Percentiles rank a stretch among this genome's conserved stretches.
Evolutionary conservation across 1,140 invertebrate genomes (phyloP).

Genomic region (Calosoma granatense): DNA sequence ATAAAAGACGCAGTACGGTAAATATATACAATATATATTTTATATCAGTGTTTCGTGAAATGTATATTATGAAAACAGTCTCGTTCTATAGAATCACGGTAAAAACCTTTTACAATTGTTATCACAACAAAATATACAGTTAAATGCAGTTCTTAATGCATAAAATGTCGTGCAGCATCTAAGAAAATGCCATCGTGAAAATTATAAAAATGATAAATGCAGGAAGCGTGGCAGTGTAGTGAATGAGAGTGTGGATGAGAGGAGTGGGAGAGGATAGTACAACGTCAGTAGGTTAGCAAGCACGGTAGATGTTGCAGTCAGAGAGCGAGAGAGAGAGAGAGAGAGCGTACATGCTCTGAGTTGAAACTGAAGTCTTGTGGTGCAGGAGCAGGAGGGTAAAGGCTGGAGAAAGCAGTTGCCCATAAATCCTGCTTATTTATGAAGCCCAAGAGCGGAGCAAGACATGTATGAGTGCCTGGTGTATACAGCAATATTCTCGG

Average conservation of each 20-base stretch:
- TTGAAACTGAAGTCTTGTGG: too few species aligned
- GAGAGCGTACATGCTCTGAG: too few species aligned
- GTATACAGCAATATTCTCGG: too few species aligned
- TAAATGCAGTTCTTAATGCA: slow-evolving; percentile 2
- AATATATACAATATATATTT: too few species aligned
- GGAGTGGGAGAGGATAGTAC: not conserved
- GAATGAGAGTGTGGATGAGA: not conserved
- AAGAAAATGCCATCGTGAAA: not conserved
- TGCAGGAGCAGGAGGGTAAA: too few species aligned
- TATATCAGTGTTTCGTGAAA: too few species aligned
- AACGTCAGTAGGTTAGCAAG: too few species aligned
- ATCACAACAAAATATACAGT: not conserved
- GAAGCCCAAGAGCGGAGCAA: not conserved
- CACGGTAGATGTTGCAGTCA: too few species aligned
- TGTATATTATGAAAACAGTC: too few species aligned
- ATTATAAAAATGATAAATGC: slow-evolving; percentile 8
- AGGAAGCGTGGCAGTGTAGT: not conserved
- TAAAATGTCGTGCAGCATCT: not conserved
- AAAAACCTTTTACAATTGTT: not conserved
- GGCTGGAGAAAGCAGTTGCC: not conserved
- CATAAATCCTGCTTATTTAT: slow-evolving; percentile 7
- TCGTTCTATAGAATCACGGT: too few species aligned
- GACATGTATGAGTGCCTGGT: not conserved
- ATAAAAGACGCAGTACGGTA: too few species aligned
- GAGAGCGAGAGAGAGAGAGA: too few species aligned